These are phyloP conservation scores for Phoebastria nigripes DNA, from an alignment of 2,797 vertebrate species.

Conservation along the genomic window DNA sequence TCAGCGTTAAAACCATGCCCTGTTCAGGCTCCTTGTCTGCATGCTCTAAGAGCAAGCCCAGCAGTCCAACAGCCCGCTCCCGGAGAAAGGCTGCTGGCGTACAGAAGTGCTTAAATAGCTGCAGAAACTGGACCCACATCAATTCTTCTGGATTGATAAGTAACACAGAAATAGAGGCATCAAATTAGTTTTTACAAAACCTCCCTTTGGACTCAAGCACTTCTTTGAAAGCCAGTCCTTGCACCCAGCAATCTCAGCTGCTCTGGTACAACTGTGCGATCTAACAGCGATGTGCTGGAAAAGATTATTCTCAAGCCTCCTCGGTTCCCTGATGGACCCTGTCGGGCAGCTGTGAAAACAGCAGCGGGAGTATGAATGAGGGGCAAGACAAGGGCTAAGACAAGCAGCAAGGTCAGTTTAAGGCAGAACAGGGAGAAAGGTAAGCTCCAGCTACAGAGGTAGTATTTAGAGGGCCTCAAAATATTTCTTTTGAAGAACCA, in stretches of 20 bases:
- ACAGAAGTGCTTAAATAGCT: not conserved
- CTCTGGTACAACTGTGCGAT: not conserved
- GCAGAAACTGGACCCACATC: not conserved
- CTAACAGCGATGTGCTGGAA: fast-evolving
- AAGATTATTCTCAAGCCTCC: not conserved
- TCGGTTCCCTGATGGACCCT: not conserved
- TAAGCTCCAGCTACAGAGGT: not conserved
- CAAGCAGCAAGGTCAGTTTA: not conserved
- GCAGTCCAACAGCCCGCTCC: fast-evolving
- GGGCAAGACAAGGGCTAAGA: not conserved
- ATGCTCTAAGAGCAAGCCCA: not conserved
- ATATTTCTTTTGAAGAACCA: not conserved
- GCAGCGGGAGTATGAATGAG: not conserved
- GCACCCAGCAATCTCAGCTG: not conserved
- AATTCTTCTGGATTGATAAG: not conserved
- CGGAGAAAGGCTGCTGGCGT: not conserved
- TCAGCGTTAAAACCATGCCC: not conserved
- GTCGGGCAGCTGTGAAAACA: not conserved
- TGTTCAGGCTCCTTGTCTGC: not conserved
- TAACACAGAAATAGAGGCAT: not conserved
- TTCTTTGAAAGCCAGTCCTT: not conserved
- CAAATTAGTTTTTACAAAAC: not conserved
- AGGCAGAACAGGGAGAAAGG: not conserved
- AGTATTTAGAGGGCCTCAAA: not conserved
- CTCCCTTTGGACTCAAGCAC: not conserved